Conservation (phyloP, 1,140 invertebrate species). For the Eriosoma lanigerum region DNA sequence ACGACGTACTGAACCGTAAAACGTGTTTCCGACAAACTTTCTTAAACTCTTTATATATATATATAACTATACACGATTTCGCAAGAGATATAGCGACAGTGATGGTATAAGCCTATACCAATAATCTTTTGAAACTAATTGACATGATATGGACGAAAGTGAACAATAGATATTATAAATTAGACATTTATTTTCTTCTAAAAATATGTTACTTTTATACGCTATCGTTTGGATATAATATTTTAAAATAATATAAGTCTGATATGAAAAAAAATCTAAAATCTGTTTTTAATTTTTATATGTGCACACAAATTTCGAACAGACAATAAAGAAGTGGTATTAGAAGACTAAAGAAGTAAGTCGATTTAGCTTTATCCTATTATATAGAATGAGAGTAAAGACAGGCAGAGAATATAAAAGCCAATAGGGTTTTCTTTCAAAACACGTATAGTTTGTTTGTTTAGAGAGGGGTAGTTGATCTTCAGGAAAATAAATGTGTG, state of each 20-base stretch:
- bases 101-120: background rate
- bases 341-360: background rate
- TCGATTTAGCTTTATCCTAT: background rate
- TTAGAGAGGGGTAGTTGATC: background rate
- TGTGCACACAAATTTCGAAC: background rate
- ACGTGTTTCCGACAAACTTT: slow-evolving; percentile 34
- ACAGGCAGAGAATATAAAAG: background rate
- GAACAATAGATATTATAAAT: too few relatives aligned
- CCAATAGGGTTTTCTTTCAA: background rate
- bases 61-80: background rate
- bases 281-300: background rate
- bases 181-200: too few relatives aligned
- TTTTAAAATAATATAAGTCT: background rate
- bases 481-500: slow-evolving; percentile 15
- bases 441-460: background rate
- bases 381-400: background rate
- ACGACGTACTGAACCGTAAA: slow-evolving; percentile 8
- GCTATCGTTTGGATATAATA: too few relatives aligned
- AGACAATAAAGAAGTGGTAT: background rate
- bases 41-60: background rate
- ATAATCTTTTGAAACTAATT: background rate
- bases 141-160: background rate
- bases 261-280: background rate
- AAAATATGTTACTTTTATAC: background rate
- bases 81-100: background rate